Percentiles rank a stretch among this genome's conserved stretches.
phyloP scores from a whole-genome alignment of 1,140 invertebrate species.

The Zaprionus taronus region DNA sequence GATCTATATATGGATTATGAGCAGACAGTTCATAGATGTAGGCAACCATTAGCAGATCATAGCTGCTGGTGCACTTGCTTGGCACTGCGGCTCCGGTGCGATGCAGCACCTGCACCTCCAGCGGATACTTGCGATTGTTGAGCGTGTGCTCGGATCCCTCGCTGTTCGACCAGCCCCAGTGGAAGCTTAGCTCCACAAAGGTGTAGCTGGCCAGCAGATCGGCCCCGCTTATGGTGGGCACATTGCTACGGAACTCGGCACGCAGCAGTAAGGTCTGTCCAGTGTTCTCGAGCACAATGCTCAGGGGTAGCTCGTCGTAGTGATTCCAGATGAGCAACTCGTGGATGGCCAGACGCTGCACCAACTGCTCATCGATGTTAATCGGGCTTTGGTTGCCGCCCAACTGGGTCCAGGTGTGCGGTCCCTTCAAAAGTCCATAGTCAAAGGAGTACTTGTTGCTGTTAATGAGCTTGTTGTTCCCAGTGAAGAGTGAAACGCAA shows the following conservation, averaged over 20 bases:
- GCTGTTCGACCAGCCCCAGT: conserved; percentile 86
- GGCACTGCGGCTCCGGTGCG: conserved; percentile 60
- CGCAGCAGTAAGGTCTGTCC: conserved; percentile 80
- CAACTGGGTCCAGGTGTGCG: conserved; percentile 79
- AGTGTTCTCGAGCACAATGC: conserved; percentile 73
- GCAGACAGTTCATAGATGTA: conserved; percentile 75
- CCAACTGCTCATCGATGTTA: conserved; percentile 80
- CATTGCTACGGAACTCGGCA: conserved; percentile 69
- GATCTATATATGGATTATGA: conserved; percentile 86
- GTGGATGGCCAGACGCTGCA: conserved; percentile 65
- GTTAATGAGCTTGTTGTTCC: neutral
- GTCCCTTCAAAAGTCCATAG: conserved; percentile 62
- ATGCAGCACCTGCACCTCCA: conserved; percentile 86
- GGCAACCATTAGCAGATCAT: conserved; percentile 75
- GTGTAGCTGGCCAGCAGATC: conserved; percentile 84
- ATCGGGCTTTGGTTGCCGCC: conserved; percentile 79
- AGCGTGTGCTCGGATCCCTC: conserved; percentile 87
- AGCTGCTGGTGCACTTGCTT: conserved; percentile 62
- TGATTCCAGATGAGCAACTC: conserved; percentile 81
- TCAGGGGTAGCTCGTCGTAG: conserved; percentile 74
- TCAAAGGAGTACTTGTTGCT: conserved; percentile 9
- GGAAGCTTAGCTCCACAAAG: conserved; percentile 85
- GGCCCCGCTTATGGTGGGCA: conserved; percentile 85
- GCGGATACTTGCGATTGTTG: conserved; percentile 85
- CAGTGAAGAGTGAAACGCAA: neutral